Conservation (phyloP, 2,888 invertebrate genomes). For the Morpho helenor region DNA sequence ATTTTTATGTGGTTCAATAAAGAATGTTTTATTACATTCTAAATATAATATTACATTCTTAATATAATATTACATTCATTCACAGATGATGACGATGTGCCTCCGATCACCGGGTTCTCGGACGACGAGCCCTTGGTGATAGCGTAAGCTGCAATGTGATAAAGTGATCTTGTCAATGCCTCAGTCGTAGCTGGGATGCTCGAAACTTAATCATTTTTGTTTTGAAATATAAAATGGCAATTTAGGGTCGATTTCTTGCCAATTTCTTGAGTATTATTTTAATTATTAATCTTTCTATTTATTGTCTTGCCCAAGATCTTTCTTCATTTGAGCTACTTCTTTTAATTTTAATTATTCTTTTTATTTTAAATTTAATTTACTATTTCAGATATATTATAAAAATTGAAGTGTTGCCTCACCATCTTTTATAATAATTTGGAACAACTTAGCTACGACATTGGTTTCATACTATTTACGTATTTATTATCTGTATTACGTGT, state of each 20-base stretch:
- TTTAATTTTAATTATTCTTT: neutral
- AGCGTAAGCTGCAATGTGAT: slow-evolving; percentile 78
- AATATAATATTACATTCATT: slow-evolving; percentile 6
- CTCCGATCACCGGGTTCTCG: slow-evolving; percentile 93
- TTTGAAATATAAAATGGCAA: too few relatives aligned
- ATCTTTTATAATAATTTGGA: slow-evolving; percentile 1
- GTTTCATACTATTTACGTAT: slow-evolving; percentile 22
- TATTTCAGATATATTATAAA: neutral
- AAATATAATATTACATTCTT: too few relatives aligned
- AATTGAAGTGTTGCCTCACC: neutral
- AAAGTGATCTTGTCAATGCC: slow-evolving; percentile 58
- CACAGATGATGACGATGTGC: slow-evolving; percentile 90
- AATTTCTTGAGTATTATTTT: neutral
- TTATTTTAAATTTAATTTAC: too few relatives aligned
- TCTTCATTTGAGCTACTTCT: neutral
- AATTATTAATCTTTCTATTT: neutral
- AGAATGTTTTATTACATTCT: too few relatives aligned
- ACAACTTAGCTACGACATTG: slow-evolving; percentile 16
- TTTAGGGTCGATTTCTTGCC: neutral
- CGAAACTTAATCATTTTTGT: neutral
- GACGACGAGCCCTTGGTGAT: slow-evolving; percentile 97
- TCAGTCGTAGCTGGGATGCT: slow-evolving; percentile 22
- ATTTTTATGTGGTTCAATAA: too few relatives aligned
- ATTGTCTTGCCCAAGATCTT: neutral
- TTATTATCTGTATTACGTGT: slow-evolving; percentile 24